A percentile compares a stretch with the other conserved stretches of the same genome.
These are phyloP conservation scores for Microctenopoma stevenorrisi DNA, from an alignment of 2,797 vertebrate species.

Conservation along the genomic window DNA sequence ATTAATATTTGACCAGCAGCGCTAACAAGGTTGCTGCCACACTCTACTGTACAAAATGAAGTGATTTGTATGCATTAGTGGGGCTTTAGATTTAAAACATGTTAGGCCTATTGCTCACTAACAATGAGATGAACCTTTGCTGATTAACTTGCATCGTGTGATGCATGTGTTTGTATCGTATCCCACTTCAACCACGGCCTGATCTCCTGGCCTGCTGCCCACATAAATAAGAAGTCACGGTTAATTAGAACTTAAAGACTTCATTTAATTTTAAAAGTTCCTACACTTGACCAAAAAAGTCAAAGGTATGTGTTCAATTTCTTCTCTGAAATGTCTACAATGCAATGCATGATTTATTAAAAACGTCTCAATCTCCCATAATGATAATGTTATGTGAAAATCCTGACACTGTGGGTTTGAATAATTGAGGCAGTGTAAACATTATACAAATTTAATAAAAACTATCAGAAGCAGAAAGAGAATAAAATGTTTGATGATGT, in stretches of 20 bases:
- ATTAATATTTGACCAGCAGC: constrained; percentile 12
- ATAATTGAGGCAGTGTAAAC: constrained; percentile 5
- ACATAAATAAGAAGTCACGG: background rate
- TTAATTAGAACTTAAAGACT: background rate
- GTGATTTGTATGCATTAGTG: constrained; percentile 43
- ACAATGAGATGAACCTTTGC: constrained; percentile 33
- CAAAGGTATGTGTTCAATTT: background rate
- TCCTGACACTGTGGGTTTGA: background rate
- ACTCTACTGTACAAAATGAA: constrained; percentile 6
- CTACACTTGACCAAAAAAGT: background rate
- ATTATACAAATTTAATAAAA: constrained; percentile 11
- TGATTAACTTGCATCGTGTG: constrained; percentile 32
- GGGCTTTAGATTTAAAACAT: constrained; percentile 32
- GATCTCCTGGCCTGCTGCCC: background rate
- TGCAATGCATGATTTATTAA: background rate
- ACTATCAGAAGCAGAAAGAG: background rate
- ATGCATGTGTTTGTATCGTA: background rate
- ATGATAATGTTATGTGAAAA: background rate
- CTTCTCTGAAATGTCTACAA: background rate
- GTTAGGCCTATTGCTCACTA: constrained; percentile 19
- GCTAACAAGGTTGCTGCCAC: constrained; percentile 6
- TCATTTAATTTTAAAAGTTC: constrained; percentile 10
- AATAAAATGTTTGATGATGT: background rate
- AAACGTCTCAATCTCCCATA: background rate
- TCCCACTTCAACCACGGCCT: background rate